phyloP scores from a whole-genome alignment of 1,140 invertebrate genomes.

The Papilio xuthus region DNA sequence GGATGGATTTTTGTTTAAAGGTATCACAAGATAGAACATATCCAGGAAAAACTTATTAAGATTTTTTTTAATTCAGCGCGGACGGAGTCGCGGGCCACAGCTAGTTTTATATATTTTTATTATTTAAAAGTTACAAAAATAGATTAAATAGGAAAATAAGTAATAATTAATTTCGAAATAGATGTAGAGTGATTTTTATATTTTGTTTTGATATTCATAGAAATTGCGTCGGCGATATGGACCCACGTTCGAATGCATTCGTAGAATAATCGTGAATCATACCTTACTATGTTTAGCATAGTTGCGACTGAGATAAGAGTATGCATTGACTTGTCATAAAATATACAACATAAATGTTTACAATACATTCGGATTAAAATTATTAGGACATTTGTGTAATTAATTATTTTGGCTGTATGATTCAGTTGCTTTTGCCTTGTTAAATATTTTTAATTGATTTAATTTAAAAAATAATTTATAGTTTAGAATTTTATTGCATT shows the following conservation, averaged over 20 bases:
- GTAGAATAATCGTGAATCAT: constrained; percentile 36
- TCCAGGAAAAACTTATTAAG: no score
- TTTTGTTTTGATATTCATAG: constrained; percentile 3
- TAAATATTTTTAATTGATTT: background rate
- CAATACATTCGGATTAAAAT: background rate
- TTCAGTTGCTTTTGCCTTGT: background rate
- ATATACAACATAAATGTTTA: constrained; percentile 34
- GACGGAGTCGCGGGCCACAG: no score
- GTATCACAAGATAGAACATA: no score
- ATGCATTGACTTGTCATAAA: constrained; percentile 10
- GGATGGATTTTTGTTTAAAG: no score
- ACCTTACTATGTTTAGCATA: constrained; percentile 11
- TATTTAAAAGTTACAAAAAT: no score
- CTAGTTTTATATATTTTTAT: no score
- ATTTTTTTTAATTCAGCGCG: no score
- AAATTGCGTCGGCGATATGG: constrained; percentile 18
- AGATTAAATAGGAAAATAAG: background rate
- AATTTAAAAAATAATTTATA: background rate
- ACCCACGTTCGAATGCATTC: constrained; percentile 32
- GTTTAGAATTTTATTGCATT: no score
- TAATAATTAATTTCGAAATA: background rate
- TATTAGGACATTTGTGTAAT: background rate
- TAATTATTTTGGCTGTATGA: background rate
- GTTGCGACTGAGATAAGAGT: constrained; percentile 20
- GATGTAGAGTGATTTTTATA: background rate